Conservation (phyloP, 1,140 invertebrate species). For the Oedothorax gibbosus region DNA sequence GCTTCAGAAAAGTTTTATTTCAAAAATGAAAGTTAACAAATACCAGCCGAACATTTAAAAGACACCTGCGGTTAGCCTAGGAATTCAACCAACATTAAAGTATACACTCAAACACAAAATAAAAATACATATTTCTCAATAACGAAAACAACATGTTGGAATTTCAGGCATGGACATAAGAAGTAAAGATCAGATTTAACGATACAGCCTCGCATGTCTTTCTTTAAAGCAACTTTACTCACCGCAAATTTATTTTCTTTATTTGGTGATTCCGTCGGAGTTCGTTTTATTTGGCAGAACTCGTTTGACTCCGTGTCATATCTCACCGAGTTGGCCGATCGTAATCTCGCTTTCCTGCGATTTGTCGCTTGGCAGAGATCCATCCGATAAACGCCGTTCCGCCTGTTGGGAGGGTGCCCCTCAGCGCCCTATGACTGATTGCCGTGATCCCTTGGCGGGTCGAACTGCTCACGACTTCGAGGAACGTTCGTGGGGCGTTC, state of each 20-base stretch:
- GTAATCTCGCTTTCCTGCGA: constrained; percentile 14
- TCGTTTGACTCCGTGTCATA: constrained; percentile 34
- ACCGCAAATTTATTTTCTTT: constrained; percentile 12
- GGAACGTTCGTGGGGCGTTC: no score
- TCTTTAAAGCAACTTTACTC: not conserved
- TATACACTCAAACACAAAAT: not conserved
- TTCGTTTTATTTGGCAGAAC: constrained; percentile 9
- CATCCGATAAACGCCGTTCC: constrained; percentile 28
- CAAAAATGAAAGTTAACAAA: not conserved
- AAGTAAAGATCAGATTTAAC: not conserved
- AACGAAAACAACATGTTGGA: not conserved
- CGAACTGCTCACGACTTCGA: no score
- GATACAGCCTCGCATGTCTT: constrained; percentile 2
- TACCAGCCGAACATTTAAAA: not conserved
- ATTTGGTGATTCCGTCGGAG: not conserved
- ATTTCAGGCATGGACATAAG: not conserved
- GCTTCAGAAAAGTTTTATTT: no score
- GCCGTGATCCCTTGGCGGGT: no score
- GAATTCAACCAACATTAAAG: not conserved
- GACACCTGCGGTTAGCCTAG: not conserved
- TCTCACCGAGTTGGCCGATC: constrained; percentile 42
- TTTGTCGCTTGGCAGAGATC: constrained; percentile 43
- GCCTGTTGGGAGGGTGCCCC: not conserved
- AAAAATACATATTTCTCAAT: not conserved
- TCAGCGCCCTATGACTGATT: not conserved